Evolutionary conservation across 2,113 vertebrate genomes (phyloP).

Genomic region (Aegithalos caudatus): DNA sequence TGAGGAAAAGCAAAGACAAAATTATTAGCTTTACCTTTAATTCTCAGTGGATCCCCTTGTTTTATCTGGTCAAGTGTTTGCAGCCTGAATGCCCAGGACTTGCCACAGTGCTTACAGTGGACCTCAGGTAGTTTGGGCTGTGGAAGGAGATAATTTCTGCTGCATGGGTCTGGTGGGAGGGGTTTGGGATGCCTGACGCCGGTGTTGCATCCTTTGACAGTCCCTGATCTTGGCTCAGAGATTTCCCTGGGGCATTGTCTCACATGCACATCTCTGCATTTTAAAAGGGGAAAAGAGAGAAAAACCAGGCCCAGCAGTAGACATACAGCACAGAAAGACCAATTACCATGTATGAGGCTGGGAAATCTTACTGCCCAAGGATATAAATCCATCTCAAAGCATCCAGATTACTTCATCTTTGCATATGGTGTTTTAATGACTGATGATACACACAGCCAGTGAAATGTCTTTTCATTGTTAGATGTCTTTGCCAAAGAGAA

Average conservation of each 20-base stretch:
- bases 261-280: background rate
- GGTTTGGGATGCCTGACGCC: background rate
- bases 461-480: background rate
- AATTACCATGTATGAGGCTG: background rate
- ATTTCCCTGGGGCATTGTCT: background rate
- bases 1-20: background rate
- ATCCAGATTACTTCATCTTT: background rate
- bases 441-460: background rate
- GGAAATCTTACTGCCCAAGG: background rate
- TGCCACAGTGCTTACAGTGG: background rate
- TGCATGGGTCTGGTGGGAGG: background rate
- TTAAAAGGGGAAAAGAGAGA: background rate
- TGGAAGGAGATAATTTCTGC: background rate
- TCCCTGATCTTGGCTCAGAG: background rate
- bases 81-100: background rate
- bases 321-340: background rate
- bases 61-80: background rate
- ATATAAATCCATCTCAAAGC: background rate
- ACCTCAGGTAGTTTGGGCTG: background rate
- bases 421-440: background rate
- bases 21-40: background rate
- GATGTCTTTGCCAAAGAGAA: background rate
- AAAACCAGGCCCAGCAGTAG: background rate
- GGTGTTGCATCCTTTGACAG: background rate
- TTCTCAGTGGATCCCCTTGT: background rate